Percentiles rank a stretch among this genome's conserved stretches.
phyloP scores from a whole-genome alignment of 2,797 vertebrate species.

The Discoglossus pictus region DNA sequence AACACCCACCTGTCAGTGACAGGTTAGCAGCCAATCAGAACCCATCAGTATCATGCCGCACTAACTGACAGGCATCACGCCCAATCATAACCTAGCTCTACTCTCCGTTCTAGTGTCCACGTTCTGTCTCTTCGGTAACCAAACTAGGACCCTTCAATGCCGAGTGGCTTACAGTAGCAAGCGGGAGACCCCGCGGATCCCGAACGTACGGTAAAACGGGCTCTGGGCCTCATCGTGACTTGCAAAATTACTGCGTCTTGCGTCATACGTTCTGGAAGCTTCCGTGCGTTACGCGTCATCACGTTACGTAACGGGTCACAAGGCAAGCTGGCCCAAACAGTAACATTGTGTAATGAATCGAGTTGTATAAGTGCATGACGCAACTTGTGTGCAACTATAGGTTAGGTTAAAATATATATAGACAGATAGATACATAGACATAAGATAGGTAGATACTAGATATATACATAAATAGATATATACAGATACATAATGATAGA shows the following conservation, averaged over 20 bases:
- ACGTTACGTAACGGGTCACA: not conserved
- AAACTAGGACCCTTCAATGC: too few relatives aligned
- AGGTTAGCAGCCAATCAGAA: conserved; percentile 17
- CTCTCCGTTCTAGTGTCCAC: not conserved
- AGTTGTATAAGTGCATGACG: too few relatives aligned
- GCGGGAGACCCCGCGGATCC: too few relatives aligned
- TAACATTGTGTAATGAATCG: not conserved
- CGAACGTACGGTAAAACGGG: not conserved
- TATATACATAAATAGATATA: too few relatives aligned
- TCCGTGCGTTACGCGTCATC: conserved; percentile 10
- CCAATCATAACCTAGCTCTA: not conserved
- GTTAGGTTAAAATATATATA: too few relatives aligned
- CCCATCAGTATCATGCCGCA: conserved; percentile 2
- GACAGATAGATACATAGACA: too few relatives aligned
- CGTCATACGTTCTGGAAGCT: conserved; percentile 46
- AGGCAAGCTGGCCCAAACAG: too few relatives aligned
- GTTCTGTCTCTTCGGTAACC: not conserved
- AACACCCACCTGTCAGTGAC: conserved; percentile 27
- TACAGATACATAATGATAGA: too few relatives aligned
- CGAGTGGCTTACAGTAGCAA: too few relatives aligned
- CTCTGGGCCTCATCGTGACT: conserved; percentile 32
- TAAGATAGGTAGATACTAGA: too few relatives aligned
- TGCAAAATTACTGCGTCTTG: conserved; percentile 37
- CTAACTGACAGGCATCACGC: not conserved
- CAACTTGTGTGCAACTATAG: too few relatives aligned